phyloP scores from a whole-genome alignment of 2,888 invertebrate species.

The Stenodera caucasica region DNA sequence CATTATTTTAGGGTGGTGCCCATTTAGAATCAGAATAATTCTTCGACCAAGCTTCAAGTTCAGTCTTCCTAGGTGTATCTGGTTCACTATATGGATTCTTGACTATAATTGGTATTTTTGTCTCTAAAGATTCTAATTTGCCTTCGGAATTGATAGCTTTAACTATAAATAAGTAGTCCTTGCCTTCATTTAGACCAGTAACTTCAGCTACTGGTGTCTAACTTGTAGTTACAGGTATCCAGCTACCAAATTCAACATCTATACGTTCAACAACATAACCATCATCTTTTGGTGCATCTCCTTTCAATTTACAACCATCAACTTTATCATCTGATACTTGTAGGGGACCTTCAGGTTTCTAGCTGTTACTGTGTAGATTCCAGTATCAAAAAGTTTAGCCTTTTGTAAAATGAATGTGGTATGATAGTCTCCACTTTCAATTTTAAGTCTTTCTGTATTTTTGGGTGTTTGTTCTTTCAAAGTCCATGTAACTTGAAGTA shows the following conservation, averaged over 20 bases:
- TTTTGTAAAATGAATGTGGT: constrained; percentile 84
- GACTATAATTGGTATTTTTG: constrained; percentile 86
- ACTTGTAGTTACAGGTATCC: constrained; percentile 88
- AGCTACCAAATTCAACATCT: constrained; percentile 90
- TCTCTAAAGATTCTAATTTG: constrained; percentile 94
- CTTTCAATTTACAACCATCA: constrained; percentile 90
- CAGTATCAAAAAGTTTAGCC: constrained; percentile 81
- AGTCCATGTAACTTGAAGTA: constrained; percentile 91
- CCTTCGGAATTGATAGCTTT: constrained; percentile 97
- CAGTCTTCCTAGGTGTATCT: constrained; percentile 86
- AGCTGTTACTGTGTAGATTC: constrained; percentile 87
- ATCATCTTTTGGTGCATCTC: constrained; percentile 96
- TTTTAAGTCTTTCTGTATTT: constrained; percentile 73
- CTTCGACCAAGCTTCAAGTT: constrained; percentile 85
- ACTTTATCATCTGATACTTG: constrained; percentile 89
- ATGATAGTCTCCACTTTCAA: constrained; percentile 89
- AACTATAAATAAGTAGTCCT: constrained; percentile 97
- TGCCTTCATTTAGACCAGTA: constrained; percentile 92
- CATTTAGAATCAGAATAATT: constrained; percentile 86
- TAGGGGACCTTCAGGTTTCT: constrained; percentile 92
- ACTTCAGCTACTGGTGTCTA: constrained; percentile 83
- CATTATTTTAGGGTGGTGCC: constrained; percentile 83
- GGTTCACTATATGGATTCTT: constrained; percentile 95
- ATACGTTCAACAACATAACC: constrained; percentile 96
- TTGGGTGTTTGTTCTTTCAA: constrained; percentile 71